Percentiles rank a stretch among this genome's conserved stretches.
Evolutionary conservation across 2,888 invertebrate species (phyloP).

Genomic region (Calliopum simillimum): DNA sequence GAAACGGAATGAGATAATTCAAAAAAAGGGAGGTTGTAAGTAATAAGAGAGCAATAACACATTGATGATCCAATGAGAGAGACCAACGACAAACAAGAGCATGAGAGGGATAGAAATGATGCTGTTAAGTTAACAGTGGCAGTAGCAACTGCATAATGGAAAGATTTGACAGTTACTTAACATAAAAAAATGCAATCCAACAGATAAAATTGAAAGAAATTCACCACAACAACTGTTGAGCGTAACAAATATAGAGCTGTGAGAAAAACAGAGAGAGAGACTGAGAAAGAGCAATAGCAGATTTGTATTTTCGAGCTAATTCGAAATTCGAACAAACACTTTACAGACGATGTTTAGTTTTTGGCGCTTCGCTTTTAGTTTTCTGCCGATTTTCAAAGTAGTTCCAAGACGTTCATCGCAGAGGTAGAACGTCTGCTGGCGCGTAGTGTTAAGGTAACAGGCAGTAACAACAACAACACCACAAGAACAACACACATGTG

Average conservation of each 20-base stretch:
- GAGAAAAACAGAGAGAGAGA: too few species aligned
- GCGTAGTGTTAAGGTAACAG: constrained; percentile 33
- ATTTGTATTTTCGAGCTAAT: too few species aligned
- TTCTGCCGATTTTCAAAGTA: constrained; percentile 63
- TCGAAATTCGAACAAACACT: constrained; percentile 12
- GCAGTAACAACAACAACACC: neutral
- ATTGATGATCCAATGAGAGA: too few species aligned
- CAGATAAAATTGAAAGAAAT: neutral
- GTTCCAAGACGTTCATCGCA: constrained; percentile 66
- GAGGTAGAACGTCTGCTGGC: constrained; percentile 64
- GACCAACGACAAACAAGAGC: too few species aligned
- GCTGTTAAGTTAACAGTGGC: too few species aligned
- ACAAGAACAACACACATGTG: too few species aligned
- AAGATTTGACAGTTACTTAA: too few species aligned
- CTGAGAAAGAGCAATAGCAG: neutral
- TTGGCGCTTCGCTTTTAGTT: constrained; percentile 28
- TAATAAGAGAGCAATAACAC: too few species aligned
- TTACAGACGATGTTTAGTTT: neutral
- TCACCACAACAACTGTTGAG: constrained; percentile 6
- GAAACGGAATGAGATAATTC: too few species aligned
- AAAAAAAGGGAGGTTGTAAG: too few species aligned
- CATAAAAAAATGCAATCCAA: neutral
- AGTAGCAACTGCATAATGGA: too few species aligned
- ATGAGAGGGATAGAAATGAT: too few species aligned
- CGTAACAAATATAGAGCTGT: neutral